A percentile compares a stretch with the other conserved stretches of the same genome.
phyloP scores from a whole-genome alignment of 1,140 invertebrate genomes.

The Drosophila prosaltans region DNA sequence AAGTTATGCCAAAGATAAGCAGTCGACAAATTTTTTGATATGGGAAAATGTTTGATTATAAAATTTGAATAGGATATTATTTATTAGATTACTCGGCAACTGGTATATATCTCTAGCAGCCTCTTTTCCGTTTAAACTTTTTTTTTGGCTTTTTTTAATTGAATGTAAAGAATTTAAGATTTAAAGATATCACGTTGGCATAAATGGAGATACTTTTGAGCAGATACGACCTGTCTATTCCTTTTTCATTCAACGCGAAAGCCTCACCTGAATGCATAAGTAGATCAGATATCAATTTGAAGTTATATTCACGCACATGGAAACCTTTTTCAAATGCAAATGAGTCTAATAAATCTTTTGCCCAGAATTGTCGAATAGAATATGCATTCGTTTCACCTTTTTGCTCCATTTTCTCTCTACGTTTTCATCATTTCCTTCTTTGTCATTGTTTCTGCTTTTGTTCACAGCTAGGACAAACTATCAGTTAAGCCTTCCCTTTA shows the following conservation, averaged over 20 bases:
- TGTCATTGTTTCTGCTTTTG: constrained; percentile 4
- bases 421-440: not conserved
- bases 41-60: constrained; percentile 31
- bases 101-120: not conserved
- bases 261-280: constrained; percentile 23
- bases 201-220: not conserved
- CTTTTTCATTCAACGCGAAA: not conserved
- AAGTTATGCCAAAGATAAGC: constrained; percentile 27
- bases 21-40: constrained; percentile 33
- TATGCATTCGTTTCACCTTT: constrained; percentile 12
- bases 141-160: too few relatives aligned
- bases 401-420: not conserved
- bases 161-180: not conserved
- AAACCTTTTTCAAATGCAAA: constrained; percentile 35
- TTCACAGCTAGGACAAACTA: constrained; percentile 3
- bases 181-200: not conserved
- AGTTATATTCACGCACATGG: constrained; percentile 14
- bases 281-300: constrained; percentile 30
- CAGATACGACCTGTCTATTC: not conserved
- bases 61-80: not conserved
- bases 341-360: constrained; percentile 23
- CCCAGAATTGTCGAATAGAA: constrained; percentile 7
- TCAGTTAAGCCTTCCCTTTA: constrained; percentile 3
- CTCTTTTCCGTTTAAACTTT: not conserved
- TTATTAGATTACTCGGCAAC: not conserved